Evolutionary conservation across 1,140 invertebrate species (phyloP), one percentile per base, ranked within the genome.

Genomic region (Anastrepha obliqua): DNA sequence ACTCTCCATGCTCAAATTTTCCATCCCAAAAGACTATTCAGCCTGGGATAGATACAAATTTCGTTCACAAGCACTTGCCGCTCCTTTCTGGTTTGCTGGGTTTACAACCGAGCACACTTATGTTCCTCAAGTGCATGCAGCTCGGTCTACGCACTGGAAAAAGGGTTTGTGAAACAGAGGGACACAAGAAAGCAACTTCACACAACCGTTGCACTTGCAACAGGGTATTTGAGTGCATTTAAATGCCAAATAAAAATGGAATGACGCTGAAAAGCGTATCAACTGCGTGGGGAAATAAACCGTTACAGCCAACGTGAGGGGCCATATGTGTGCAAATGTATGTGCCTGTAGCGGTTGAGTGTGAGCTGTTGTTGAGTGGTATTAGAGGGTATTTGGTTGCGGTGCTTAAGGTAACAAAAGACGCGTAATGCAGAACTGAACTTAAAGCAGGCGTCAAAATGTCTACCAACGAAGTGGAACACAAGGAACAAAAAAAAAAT

Each of bases 381-480:
- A 86, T 86, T 62, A 62, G 42, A 42, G 58, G 74, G 74, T 81
- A 81, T 81, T 81, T 81, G 74, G 74, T 81, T 81, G 74, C 74
- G 74, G 74, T 81, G 74, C 47, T 81, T 81, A 81, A 81, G 74
- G 74, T 81, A 81, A 81, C 74, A 81, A 81, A 81, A 81, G 74
- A 81, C 74, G 74, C 74, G 74, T 81, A 81, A 55, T 55, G 74
- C 51, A 29, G 51, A 81, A 81, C 74, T 81, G 55, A 81, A 81
- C 74, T 81, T 91, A 91, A 91, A 91, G 91, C 91, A 91, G 91
- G 90, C 91, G 90, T 91, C 91, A 91, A 91, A 91, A 91, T 90
- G 91, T 91, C 89, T 91, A 89, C 89, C 86, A 91, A 91, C 90
- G 87, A 89, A 91, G 89, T 89, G 89, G 89, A 89, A 86, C 81